Evolutionary conservation across 2,888 invertebrate species (phyloP).

Genomic region (Dasysyrphus albostriatus): DNA sequence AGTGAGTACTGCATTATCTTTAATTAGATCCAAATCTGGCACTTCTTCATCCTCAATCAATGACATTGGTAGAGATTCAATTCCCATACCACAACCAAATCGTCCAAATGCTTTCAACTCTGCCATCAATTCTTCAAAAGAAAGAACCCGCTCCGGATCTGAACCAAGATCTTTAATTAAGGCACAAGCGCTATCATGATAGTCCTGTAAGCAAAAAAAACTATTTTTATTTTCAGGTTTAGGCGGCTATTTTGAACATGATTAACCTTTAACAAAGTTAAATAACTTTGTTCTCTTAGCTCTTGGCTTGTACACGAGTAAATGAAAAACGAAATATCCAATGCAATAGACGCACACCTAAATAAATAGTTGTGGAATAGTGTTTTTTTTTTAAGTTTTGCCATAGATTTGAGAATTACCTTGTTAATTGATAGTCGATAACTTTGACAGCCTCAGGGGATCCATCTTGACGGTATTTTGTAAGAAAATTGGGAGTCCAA

Average conservation of each 20-base stretch:
- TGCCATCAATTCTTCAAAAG: conserved; percentile 79
- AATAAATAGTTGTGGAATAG: not conserved
- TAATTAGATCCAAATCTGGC: conserved; percentile 84
- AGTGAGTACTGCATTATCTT: conserved; percentile 84
- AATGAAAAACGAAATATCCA: conserved; percentile 85
- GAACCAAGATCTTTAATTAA: conserved; percentile 87
- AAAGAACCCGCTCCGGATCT: conserved; percentile 85
- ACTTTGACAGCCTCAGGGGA: conserved; percentile 83
- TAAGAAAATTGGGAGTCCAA: conserved; percentile 91
- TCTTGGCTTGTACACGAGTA: conserved; percentile 87
- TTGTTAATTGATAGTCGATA: conserved; percentile 89
- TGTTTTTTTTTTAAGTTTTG: not conserved
- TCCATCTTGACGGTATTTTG: conserved; percentile 81
- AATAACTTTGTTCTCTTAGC: conserved; percentile 86
- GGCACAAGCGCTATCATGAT: conserved; percentile 85
- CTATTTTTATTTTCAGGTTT: not conserved
- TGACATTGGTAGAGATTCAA: conserved; percentile 85
- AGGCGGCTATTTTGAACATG: not conserved
- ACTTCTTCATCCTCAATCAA: conserved; percentile 85
- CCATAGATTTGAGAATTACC: conserved; percentile 67
- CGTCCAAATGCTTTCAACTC: conserved; percentile 84
- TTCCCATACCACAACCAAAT: conserved; percentile 85
- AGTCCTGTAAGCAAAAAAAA: conserved; percentile 84
- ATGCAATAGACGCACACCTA: conserved; percentile 79
- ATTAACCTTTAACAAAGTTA: conserved; percentile 81